Evolutionary conservation across 2,888 invertebrate species (phyloP).

Genomic region (Micoletzkya japonica): DNA sequence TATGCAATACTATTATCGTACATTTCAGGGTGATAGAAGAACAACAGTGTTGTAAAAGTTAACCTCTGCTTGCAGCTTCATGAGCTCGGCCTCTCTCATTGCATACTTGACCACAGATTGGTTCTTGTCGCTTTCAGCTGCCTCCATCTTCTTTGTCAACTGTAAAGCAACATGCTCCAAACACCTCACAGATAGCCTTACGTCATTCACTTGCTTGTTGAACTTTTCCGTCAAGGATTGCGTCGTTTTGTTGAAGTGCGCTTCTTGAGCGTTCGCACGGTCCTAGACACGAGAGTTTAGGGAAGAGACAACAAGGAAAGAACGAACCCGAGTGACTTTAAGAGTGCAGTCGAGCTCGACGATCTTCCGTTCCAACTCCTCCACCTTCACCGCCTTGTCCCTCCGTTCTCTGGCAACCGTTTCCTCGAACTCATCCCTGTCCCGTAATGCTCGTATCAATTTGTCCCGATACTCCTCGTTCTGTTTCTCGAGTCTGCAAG

Average conservation of each 20-base stretch:
- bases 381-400: conserved; percentile 36
- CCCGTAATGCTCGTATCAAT: conserved; percentile 42
- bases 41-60: background rate
- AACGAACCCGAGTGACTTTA: conserved; percentile 33
- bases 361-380: conserved; percentile 36
- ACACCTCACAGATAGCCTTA: background rate
- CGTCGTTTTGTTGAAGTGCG: conserved; percentile 44
- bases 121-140: conserved; percentile 51
- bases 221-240: conserved; percentile 43
- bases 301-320: background rate
- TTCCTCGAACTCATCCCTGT: conserved; percentile 44
- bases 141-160: conserved; percentile 47
- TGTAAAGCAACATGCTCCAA: conserved; percentile 28
- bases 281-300: conserved; percentile 31
- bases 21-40: background rate
- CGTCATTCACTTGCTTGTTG: conserved; percentile 35
- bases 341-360: conserved; percentile 47
- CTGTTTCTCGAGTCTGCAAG: conserved; percentile 46
- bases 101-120: conserved; percentile 59
- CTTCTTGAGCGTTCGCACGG: conserved; percentile 46
- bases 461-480: conserved; percentile 53
- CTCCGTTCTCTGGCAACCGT: conserved; percentile 32
- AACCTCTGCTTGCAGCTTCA: conserved; percentile 43
- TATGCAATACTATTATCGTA: background rate
- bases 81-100: conserved; percentile 53